Evolutionary conservation across 2,113 vertebrate species (phyloP), one percentile per base, ranked within the genome.

Genomic region (Petrocephalus microphthalmus): DNA sequence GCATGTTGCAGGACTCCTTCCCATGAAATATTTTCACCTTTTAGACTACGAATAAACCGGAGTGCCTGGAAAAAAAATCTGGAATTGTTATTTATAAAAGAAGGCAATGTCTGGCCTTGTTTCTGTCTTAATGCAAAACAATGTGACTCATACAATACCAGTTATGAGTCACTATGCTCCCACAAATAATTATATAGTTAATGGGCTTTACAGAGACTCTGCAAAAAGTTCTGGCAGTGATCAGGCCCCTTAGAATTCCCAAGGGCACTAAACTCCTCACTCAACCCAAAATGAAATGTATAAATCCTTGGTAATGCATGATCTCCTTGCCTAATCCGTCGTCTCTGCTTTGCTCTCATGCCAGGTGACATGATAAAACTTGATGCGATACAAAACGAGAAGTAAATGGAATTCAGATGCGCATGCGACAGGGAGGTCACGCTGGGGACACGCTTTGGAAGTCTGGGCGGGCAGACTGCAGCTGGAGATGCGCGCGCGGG

Each of bases 331-430:
- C 84, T 52, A 52, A 84, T 49, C 25, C 5, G 3, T 74, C 64
- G 29, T 52, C 42, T 29, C 10, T 47, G 45, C 86, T 87, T 87
- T 87, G 42, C 45, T 87, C 60, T 87, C 60, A 52, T 71, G 86
- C 60, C 86, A 87, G 56, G n/a, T 47, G 84, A 54, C 84, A 54
- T 53, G 83, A 85, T 85, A 85, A 85, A 51, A 85, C 51, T 56
- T 53, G 84, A 85, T 11, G 49, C 13, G 49, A 84, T 84, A 52
- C 15, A 74, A 51, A 87, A 52, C 33, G 42, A 33, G 19, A 29
- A 52, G 64, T 20, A 51, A 87, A 87, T 51, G 19, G 25, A 51
- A 78, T 6, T 87, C 86, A 87, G 45, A 87, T 74, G 86, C 15
- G 15, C 22, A 78, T 87, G 47, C 17, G 60, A 74, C 86, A 78